phyloP scores from a whole-genome alignment of 2,113 vertebrate genomes.

The Phylloscopus whistleri region DNA sequence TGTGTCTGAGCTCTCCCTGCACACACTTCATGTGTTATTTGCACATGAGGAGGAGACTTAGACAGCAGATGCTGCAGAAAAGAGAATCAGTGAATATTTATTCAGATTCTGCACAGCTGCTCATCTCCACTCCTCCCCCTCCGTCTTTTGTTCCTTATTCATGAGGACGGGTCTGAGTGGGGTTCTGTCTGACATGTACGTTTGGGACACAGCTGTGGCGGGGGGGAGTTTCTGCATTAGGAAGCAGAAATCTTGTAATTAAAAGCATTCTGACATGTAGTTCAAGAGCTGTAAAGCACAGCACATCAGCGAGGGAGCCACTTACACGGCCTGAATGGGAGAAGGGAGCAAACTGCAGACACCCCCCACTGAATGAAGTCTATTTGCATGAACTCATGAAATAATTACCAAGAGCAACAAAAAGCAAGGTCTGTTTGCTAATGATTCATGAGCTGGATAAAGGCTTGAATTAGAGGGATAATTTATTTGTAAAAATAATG shows the following conservation, averaged over 20 bases:
- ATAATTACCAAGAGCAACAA: conserved; percentile 56
- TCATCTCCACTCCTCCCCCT: conserved; percentile 28
- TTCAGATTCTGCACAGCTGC: conserved; percentile 58
- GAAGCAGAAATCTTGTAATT: conserved; percentile 21
- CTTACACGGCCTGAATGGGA: not conserved
- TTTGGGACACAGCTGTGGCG: conserved; percentile 51
- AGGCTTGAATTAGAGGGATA: conserved; percentile 47
- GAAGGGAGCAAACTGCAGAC: conserved; percentile 11
- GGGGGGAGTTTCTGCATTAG: not conserved
- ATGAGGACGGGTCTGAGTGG: conserved; percentile 36
- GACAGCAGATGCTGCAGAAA: conserved; percentile 42
- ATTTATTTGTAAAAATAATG: conserved; percentile 65
- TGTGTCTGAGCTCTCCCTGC: not conserved
- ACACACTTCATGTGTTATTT: not conserved
- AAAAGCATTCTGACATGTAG: conserved; percentile 10
- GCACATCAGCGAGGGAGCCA: not conserved
- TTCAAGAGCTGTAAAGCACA: conserved; percentile 6
- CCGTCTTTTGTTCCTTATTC: conserved; percentile 59
- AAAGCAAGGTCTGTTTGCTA: conserved; percentile 60
- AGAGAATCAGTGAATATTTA: conserved; percentile 42
- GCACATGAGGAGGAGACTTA: not conserved
- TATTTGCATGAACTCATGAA: conserved; percentile 63
- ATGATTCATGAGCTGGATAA: conserved; percentile 61
- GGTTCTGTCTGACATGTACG: conserved; percentile 22
- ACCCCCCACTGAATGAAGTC: conserved; percentile 9